Evolutionary conservation across 2,113 vertebrate genomes (phyloP), one percentile per base, ranked within the genome.

Genomic region (Syngnathus scovelli): DNA sequence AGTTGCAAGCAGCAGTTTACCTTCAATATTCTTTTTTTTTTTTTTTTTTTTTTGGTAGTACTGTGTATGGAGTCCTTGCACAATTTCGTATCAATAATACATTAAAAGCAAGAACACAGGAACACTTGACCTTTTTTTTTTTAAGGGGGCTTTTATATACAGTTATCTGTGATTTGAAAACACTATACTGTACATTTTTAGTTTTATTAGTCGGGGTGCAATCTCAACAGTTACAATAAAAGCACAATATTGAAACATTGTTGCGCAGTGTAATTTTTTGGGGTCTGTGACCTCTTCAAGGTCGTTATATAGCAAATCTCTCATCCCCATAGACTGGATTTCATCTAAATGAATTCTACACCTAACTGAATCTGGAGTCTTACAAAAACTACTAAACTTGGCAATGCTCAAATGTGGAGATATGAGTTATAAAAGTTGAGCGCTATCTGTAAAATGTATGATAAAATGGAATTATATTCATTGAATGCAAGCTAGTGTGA

Each of bases 401-500:
- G 66, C 39, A 72, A 76, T 70, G 74, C 76, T 75, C 58, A 62
- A 62, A 46, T 27, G 61, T 43, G 23, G 61, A 38, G 36, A 69
- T 73, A 69, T 41, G 41, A 71, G 69, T 79, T 75, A 54, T 69
- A 77, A 77, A 58, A 79, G 68, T 44, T 78, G 69, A 39, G 68
- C 73, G 44, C 56, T 74, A 83, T 83, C 82, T 83, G 61, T 80
- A 86, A 84, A 83, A 70, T 69, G 49, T 77, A 80, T 85, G 83
- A 86, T 86, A 84, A 81, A 85, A 70, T 60, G 61, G 69, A 78
- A 87, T 85, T 85, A 84, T 85, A 86, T 87, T 87, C 77, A 86
- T 83, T 87, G 85, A 77, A 84, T 84, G 84, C 88, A 88, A 81
- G 85, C 83, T 71, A 64, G 77, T 87, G 88, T 87, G 86, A 88